Conservation (phyloP, 2,113 vertebrate species). For the Ceyx margarethae region DNA sequence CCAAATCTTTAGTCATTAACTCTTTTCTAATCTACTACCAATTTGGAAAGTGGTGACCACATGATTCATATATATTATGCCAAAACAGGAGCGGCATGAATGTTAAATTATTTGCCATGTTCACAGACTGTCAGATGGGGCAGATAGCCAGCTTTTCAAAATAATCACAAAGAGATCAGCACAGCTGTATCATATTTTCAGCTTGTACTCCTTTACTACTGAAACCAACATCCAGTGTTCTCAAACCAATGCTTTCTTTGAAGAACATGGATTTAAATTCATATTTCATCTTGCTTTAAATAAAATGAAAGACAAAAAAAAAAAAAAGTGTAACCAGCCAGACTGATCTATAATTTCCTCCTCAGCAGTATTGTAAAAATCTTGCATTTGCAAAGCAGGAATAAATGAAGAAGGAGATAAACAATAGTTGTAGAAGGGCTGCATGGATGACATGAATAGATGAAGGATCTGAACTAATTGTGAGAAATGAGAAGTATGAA, state of each 20-base stretch:
- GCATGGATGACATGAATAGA: neutral
- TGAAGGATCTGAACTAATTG: neutral
- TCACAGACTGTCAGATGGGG: constrained; percentile 73
- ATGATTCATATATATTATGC: constrained; percentile 56
- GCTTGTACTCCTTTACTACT: constrained; percentile 44
- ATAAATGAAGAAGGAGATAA: constrained; percentile 9
- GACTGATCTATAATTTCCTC: constrained; percentile 35
- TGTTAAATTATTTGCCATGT: constrained; percentile 72
- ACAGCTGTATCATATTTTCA: constrained; percentile 72
- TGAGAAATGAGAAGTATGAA: neutral
- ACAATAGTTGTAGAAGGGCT: neutral
- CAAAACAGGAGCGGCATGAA: constrained; percentile 71
- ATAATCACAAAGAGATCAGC: constrained; percentile 58
- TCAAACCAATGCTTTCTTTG: constrained; percentile 29
- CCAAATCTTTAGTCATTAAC: constrained; percentile 46
- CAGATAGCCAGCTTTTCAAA: constrained; percentile 72
- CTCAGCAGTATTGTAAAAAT: constrained; percentile 6
- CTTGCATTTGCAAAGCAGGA: neutral
- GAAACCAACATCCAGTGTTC: constrained; percentile 32
- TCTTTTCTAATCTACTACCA: constrained; percentile 38
- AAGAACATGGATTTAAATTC: constrained; percentile 12
- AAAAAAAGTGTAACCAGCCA: neutral
- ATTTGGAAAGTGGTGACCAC: constrained; percentile 55
- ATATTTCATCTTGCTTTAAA: constrained; percentile 32
- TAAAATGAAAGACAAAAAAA: neutral